phyloP scores from a whole-genome alignment of 2,888 invertebrate genomes.

The Craniophora ligustri region DNA sequence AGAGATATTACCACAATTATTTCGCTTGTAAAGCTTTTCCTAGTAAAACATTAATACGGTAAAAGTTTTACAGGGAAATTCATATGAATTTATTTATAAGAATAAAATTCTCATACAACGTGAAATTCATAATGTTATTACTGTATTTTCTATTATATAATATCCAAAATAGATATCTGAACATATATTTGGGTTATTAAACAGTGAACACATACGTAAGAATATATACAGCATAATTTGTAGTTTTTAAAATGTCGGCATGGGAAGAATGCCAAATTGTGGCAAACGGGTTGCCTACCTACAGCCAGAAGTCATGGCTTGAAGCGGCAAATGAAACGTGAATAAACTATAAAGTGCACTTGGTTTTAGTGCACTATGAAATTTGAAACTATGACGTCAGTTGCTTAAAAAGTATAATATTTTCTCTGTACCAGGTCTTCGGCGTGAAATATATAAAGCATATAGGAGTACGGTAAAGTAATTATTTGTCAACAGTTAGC shows the following conservation, averaged over 20 bases:
- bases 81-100: too few relatives aligned
- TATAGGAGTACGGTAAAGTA: too few relatives aligned
- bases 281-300: constrained; percentile 37
- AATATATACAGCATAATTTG: constrained; percentile 22
- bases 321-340: constrained; percentile 34
- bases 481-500: too few relatives aligned
- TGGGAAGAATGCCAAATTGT: constrained; percentile 45
- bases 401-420: neutral
- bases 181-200: constrained; percentile 17
- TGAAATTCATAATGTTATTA: neutral
- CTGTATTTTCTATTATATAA: too few relatives aligned
- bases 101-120: neutral
- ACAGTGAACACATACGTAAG: constrained; percentile 15
- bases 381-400: neutral
- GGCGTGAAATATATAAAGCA: too few relatives aligned
- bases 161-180: constrained; percentile 18
- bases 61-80: too few relatives aligned
- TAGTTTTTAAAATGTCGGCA: constrained; percentile 27
- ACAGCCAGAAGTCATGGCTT: constrained; percentile 17
- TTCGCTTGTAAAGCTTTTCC: too few relatives aligned
- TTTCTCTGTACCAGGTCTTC: too few relatives aligned
- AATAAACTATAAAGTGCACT: constrained; percentile 26
- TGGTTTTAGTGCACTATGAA: constrained; percentile 9
- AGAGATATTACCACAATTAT: too few relatives aligned
- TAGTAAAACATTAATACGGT: too few relatives aligned